Evolutionary conservation across 2,797 vertebrate genomes (phyloP).

Genomic region (Sebastes matsubarae): DNA sequence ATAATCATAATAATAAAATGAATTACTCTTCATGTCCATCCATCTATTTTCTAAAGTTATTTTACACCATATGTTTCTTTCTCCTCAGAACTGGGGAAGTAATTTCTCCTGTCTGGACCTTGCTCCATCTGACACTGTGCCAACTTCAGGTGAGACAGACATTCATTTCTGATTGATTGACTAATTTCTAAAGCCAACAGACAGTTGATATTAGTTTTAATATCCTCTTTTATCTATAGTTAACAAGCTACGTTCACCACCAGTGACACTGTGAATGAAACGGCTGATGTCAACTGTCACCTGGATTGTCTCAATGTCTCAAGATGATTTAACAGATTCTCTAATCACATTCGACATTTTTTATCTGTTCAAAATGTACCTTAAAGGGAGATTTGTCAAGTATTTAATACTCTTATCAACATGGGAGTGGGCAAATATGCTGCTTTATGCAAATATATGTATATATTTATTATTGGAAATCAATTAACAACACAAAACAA

Average conservation of each 20-base stretch:
- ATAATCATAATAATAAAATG: neutral
- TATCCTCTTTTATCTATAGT: neutral
- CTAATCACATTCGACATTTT: no score
- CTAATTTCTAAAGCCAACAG: neutral
- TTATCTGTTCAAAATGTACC: no score
- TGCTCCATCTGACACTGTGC: constrained; percentile 73
- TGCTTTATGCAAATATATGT: no score
- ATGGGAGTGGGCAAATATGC: no score
- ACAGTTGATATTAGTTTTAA: neutral
- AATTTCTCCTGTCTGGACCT: constrained; percentile 83
- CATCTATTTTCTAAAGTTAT: neutral
- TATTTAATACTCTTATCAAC: no score
- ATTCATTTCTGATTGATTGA: no score
- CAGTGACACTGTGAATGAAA: neutral
- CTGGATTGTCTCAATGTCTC: neutral
- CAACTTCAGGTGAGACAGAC: constrained; percentile 86
- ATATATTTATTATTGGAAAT: no score
- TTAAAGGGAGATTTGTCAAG: no score
- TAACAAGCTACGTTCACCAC: constrained; percentile 36
- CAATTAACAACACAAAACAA: no score
- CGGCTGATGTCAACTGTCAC: neutral
- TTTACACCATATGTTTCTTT: neutral
- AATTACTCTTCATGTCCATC: neutral
- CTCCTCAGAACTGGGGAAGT: constrained; percentile 90
- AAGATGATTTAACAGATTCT: neutral